Base-by-base conservation (phyloP, 1,140 invertebrate species). In the Delia radicum region DNA sequence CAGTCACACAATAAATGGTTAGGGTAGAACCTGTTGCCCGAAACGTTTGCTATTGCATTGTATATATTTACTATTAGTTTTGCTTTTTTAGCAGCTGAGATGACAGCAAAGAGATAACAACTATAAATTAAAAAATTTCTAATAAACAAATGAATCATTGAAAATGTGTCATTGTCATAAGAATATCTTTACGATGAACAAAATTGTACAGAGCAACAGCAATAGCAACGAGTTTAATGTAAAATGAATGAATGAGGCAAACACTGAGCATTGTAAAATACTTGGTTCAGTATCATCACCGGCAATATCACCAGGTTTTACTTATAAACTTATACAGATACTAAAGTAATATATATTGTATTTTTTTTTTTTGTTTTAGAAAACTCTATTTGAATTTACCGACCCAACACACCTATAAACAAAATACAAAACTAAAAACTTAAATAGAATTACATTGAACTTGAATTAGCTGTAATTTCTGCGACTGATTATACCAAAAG, bases 101-200 rank as follows among this genome's bases (percentile, higher is more conserved):
- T 67, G 63, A 67, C 63, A 67, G 63, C 29, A 7, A 8, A 42
- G 12, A 72, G 42, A 46, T 46, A 72, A 72, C 42, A 72, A 72
- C 33, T 42, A 72, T 46, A 72, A 42, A 72, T 48, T 72, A 72
- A 72, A 48, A 72, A 72, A 42, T 72, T 72, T 72, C 69, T 31
- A 72, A 72, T 72, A 72, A 72, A 72, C 69, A 72, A 72, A 72
- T 72, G 69, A 72, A 46, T 72, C 69, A 72, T 72, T 46, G 69
- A 72, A 72, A 46, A 72, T 72, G 69, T 72, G 69, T 72, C 69
- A 72, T 72, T 72, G 69, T 72, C 69, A 72, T 48, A 72, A 67
- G 27, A 29, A n/a, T 27, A 63, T 8, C 3, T 63, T 48, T 48
- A 15, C 42, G 12, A n/a, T n/a, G n/a, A n/a, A 33, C 31, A 33